Evolutionary conservation across 1,140 invertebrate genomes (phyloP), one percentile per base, ranked within the genome.

Genomic region (Rhyzopertha dominica): DNA sequence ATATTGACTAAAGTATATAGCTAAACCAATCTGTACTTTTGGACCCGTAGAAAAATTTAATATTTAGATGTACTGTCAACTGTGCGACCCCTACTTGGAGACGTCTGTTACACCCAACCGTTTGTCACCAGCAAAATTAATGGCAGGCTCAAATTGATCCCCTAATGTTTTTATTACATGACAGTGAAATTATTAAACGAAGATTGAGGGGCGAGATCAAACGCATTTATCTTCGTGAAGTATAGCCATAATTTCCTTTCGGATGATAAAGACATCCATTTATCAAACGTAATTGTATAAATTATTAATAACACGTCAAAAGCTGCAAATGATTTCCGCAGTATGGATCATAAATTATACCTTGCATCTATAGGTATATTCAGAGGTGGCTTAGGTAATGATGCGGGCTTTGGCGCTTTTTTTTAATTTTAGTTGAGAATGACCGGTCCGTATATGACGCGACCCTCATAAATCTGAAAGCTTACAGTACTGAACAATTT

Each of bases 211-310:
- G 47, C 37, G 43, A 44, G 42, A 49, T 53, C 41, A 48, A 45
- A 53, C 29, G 47, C 54, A 57, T 57, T 57, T 48, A 57, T 57
- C 54, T 57, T 47, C 48, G 51, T 57, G 52, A 57, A 52, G 49
- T 46, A 47, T 47, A 51, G 46, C 46, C 48, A 51, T 51, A 57
- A 57, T 57, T 57, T 54, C 55, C 55, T 51, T 52, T 57, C 46
- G 41, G 49, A 52, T 54, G 45, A 57, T 57, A 54, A 57, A 57
- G 52, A 54, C 47, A 45, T 51, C 43, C 52, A 57, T 57, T 57
- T 54, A 57, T 57, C 55, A 57, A 47, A 45, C 30, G 43, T 48
- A 47, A 51, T 57, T 57, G 48, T 52, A 57, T 54, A 54, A 57
- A 54, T 54, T 57, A 54, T 57, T 57, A 52, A 49, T 54, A 48